Conservation (phyloP, 2,113 vertebrate species). For the Channa maculata region DNA sequence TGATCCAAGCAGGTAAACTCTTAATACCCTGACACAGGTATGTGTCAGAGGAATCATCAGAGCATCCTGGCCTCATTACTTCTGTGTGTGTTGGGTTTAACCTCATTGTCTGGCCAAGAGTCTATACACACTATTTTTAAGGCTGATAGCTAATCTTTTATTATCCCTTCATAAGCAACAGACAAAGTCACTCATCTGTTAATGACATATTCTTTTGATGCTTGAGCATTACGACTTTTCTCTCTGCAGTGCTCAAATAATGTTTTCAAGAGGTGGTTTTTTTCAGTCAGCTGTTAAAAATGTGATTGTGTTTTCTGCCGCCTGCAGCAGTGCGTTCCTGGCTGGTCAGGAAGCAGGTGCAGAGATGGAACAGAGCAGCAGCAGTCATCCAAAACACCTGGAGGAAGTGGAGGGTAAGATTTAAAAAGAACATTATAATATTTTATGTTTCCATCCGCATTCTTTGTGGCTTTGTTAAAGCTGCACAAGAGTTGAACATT, state of each 20-base stretch:
- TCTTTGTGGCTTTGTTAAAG: background rate
- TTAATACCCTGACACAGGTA: background rate
- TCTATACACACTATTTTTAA: conserved; percentile 28
- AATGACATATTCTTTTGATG: conserved; percentile 5
- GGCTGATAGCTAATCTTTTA: background rate
- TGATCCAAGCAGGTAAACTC: conserved; percentile 92
- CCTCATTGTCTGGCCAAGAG: conserved; percentile 29
- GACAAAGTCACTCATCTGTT: conserved; percentile 1
- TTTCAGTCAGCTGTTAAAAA: background rate
- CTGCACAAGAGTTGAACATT: too few species aligned
- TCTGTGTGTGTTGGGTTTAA: conserved; percentile 27
- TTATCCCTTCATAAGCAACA: conserved; percentile 28
- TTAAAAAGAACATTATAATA: background rate
- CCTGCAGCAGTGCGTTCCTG: conserved; percentile 88
- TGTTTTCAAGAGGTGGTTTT: background rate
- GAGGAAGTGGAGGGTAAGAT: conserved; percentile 91
- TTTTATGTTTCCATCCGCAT: background rate
- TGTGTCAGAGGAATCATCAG: background rate
- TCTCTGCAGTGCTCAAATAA: background rate
- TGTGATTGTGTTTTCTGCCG: background rate
- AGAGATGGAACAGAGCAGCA: conserved; percentile 84
- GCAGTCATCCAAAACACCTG: conserved; percentile 84
- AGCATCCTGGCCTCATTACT: conserved; percentile 9
- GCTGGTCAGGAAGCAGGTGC: conserved; percentile 86
- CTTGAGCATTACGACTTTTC: background rate